Base-by-base conservation (phyloP, 2,797 vertebrate genomes). In the Acropternis orthonyx region DNA sequence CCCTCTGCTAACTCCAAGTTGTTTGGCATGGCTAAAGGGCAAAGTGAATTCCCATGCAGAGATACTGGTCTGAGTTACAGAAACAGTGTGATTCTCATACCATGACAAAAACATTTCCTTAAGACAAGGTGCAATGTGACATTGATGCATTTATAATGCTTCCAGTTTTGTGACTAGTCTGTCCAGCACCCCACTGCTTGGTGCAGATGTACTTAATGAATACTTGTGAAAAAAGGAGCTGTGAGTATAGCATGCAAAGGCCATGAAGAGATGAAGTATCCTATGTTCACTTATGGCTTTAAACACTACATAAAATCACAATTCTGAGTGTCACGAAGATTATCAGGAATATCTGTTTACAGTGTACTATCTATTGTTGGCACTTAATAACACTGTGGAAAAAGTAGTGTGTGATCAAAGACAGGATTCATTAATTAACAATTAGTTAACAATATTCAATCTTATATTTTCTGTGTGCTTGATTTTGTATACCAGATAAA, bases 291-390 rank as follows among this genome's bases (percentile, higher is more conserved):
- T 19, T 51, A 48, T 18, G 20, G 20, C 49, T 78, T 85, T 84
- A 81, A 86, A 76, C 1, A 21, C 37, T 58, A 68, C 79, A 79
- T 48, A 37, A 71, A 69, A 39, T 34, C 39, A n/a, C 54, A 66
- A 1, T 0, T 0, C 24, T 48, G 26, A 59, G 3, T 32, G 26
- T 32, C 48, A 17, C 48, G 27, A 80, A 21, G 36, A 18, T 63
- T 74, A 46, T 58, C 63, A 68, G 46, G 18, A 90, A 58, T 84
- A 72, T 36, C 4, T n/a, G 2, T 74, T 89, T 41, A 17, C 43
- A 39, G 20, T 19, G 14, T 15, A n/a, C 5, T 63, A 21, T 44
- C 17, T 62, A 11, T 78, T 86, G 51, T 34, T 1, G 2, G 26
- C 28, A 23, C 36, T 80, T 32, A 82, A 85, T 23, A 43, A 16